These are phyloP conservation scores for Aricia artaxerxes DNA, from an alignment of 2,888 invertebrate species.

Conservation along the genomic window DNA sequence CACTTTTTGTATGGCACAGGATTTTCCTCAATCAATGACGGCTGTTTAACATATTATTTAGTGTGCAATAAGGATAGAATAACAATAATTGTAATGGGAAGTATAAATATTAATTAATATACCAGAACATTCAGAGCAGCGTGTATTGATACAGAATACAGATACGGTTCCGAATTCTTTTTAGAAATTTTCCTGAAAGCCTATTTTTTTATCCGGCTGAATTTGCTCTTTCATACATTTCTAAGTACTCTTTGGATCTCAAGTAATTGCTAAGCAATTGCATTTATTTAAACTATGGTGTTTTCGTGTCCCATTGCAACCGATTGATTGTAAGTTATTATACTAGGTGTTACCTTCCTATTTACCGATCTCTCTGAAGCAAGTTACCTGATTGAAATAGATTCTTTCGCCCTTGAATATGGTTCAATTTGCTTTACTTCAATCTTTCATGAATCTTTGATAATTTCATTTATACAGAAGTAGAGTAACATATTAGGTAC, in stretches of 20 bases:
- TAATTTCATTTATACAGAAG: background rate
- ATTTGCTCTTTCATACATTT: background rate
- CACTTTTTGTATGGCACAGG: conserved; percentile 16
- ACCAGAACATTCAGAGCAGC: background rate
- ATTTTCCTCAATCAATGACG: conserved; percentile 28
- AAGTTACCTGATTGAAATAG: background rate
- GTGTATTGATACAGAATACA: background rate
- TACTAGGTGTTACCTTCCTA: no score
- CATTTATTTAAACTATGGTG: background rate
- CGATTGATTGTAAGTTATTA: no score
- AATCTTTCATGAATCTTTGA: background rate
- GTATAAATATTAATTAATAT: conserved; percentile 13
- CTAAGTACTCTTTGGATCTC: background rate
- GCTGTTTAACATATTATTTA: background rate
- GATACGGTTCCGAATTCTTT: background rate
- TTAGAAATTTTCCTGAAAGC: background rate
- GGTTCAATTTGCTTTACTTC: background rate
- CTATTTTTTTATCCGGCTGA: background rate
- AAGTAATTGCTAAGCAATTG: background rate
- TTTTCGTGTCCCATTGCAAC: no score
- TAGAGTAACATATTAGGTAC: background rate
- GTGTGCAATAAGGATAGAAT: background rate
- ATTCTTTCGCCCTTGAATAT: background rate
- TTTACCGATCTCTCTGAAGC: background rate
- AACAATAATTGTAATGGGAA: conserved; percentile 11